phyloP scores from a whole-genome alignment of 2,113 vertebrate species.

The Xenus cinereus region DNA sequence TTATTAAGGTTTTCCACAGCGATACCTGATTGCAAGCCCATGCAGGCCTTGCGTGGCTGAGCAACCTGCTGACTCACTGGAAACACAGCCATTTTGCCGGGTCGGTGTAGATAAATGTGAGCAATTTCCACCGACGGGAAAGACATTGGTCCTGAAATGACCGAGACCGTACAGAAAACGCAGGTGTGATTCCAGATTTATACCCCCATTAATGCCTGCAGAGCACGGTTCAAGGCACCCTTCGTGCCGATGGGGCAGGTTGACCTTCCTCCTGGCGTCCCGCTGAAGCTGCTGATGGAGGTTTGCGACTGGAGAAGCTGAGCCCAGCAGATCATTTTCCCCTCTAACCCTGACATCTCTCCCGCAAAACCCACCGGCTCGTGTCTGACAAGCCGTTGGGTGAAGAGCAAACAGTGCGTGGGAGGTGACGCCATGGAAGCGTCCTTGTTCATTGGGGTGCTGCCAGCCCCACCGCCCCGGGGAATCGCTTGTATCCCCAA shows the following conservation, averaged over 20 bases:
- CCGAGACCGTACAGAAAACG: neutral
- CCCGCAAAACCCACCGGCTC: slow-evolving; percentile 33
- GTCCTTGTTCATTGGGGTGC: neutral
- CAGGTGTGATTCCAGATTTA: neutral
- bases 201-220: neutral
- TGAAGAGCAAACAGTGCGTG: slow-evolving; percentile 5
- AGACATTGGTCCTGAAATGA: neutral
- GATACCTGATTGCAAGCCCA: neutral
- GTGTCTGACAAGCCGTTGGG: slow-evolving; percentile 2
- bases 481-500: neutral
- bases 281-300: neutral
- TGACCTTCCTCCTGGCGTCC: neutral
- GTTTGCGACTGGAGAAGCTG: neutral
- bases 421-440: neutral
- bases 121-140: neutral
- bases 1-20: slow-evolving; percentile 22
- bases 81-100: neutral
- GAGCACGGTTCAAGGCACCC: neutral
- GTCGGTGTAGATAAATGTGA: neutral
- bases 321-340: neutral
- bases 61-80: slow-evolving; percentile 5
- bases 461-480: neutral
- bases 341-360: neutral
- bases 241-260: neutral
- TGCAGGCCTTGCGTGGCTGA: neutral